Conservation (phyloP, 2,113 vertebrate genomes). For the Coracopsis vasa region DNA sequence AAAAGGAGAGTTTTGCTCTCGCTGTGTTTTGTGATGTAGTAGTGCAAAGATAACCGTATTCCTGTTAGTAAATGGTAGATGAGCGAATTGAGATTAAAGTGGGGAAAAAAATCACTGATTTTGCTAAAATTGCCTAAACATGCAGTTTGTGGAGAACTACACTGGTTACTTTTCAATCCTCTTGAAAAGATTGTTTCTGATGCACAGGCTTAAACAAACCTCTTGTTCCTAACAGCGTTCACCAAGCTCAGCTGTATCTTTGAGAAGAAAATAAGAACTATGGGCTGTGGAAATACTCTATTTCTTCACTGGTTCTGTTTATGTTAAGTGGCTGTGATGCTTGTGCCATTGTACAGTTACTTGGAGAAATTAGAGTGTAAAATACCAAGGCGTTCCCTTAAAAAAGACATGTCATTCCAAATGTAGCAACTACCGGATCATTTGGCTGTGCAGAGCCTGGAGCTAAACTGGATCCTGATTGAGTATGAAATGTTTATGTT, state of each 20-base stretch:
- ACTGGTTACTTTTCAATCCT: background rate
- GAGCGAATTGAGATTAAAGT: slow-evolving; percentile 40
- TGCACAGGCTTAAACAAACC: slow-evolving; percentile 23
- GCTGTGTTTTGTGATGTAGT: slow-evolving; percentile 25
- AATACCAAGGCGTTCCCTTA: slow-evolving; percentile 13
- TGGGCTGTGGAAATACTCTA: background rate
- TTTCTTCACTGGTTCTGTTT: background rate
- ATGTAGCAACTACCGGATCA: background rate
- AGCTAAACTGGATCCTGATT: slow-evolving; percentile 48
- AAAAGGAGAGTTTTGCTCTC: background rate
- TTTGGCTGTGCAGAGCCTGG: slow-evolving; percentile 23
- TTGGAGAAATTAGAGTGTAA: slow-evolving; percentile 9
- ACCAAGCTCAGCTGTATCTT: background rate
- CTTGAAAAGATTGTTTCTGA: slow-evolving; percentile 19
- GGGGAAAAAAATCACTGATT: slow-evolving; percentile 18
- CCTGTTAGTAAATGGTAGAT: slow-evolving; percentile 25
- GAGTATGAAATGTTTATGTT: slow-evolving; percentile 61
- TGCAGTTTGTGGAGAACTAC: background rate
- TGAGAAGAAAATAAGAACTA: background rate
- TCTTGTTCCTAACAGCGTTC: background rate
- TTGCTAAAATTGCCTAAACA: background rate
- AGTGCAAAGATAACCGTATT: slow-evolving; percentile 10
- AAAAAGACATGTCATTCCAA: slow-evolving; percentile 43
- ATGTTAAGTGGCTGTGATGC: background rate
- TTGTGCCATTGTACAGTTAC: background rate